phyloP scores from a whole-genome alignment of 1,140 invertebrate species.

The Nixonia krombeini region DNA sequence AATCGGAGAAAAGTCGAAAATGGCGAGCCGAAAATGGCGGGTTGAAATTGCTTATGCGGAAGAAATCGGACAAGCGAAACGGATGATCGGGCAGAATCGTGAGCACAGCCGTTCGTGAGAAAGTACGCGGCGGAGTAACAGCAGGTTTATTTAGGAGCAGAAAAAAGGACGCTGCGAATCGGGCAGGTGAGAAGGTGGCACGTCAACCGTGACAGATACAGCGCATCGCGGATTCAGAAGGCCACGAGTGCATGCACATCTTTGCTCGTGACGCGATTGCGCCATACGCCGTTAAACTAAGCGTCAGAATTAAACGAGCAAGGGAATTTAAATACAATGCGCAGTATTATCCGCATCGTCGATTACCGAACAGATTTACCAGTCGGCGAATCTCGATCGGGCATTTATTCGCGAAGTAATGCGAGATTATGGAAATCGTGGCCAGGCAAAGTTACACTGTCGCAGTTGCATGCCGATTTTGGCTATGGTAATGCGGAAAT shows the following conservation, averaged over 20 bases:
- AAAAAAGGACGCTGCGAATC: background rate
- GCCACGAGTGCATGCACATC: background rate
- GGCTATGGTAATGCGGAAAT: too few species aligned
- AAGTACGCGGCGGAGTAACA: background rate
- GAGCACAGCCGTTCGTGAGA: constrained; percentile 4
- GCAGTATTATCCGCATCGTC: too few species aligned
- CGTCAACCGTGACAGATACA: background rate
- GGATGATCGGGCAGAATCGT: constrained; percentile 17
- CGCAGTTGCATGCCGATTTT: too few species aligned
- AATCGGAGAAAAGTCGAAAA: background rate
- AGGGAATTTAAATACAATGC: too few species aligned
- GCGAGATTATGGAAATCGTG: too few species aligned
- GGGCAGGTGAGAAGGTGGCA: background rate
- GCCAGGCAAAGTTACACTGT: too few species aligned
- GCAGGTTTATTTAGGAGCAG: background rate
- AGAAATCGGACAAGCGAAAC: constrained; percentile 26
- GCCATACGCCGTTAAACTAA: background rate
- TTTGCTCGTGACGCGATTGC: background rate
- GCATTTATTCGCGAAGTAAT: too few species aligned
- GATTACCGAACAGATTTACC: too few species aligned
- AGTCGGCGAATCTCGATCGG: too few species aligned
- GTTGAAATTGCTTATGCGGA: constrained; percentile 3
- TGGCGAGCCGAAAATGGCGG: too few species aligned
- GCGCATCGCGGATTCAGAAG: background rate
- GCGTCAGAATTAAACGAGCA: background rate